Conservation (phyloP, 2,113 vertebrate genomes). For the Marmota monax region DNA sequence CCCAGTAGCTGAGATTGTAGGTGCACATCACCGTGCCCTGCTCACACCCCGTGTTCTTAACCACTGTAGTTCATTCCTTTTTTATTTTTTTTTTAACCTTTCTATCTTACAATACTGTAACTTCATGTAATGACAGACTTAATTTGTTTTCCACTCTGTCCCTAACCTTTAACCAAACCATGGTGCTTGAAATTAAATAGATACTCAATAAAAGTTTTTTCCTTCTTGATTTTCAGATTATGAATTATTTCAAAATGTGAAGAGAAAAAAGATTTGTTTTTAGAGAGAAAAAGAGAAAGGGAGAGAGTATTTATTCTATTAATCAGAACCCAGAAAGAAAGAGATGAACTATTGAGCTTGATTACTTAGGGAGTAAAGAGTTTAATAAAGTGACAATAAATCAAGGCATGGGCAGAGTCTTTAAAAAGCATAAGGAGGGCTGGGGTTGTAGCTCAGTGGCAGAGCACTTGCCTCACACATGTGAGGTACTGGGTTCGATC, state of each 20-base stretch:
- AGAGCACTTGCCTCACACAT: too few relatives aligned
- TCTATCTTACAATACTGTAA: background rate
- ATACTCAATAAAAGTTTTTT: background rate
- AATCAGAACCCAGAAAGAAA: background rate
- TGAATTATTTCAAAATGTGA: background rate
- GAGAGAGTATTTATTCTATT: background rate
- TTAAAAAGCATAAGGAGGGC: background rate
- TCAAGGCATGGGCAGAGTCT: background rate
- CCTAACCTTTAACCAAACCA: background rate
- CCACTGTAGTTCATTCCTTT: background rate
- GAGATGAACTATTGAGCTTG: background rate
- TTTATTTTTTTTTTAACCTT: background rate
- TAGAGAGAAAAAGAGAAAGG: background rate
- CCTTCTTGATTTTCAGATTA: background rate
- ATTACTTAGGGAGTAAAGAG: background rate
- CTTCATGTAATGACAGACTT: background rate
- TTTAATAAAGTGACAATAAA: background rate
- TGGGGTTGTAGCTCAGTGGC: too few relatives aligned
- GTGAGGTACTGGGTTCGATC: too few relatives aligned
- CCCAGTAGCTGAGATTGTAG: background rate
- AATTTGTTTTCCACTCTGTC: conserved; percentile 6
- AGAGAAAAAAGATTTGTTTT: background rate
- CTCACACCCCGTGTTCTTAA: background rate
- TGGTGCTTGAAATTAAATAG: background rate
- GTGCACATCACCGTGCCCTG: background rate